Conservation (phyloP, 2,113 vertebrate species). For the Anoplopoma fimbria region DNA sequence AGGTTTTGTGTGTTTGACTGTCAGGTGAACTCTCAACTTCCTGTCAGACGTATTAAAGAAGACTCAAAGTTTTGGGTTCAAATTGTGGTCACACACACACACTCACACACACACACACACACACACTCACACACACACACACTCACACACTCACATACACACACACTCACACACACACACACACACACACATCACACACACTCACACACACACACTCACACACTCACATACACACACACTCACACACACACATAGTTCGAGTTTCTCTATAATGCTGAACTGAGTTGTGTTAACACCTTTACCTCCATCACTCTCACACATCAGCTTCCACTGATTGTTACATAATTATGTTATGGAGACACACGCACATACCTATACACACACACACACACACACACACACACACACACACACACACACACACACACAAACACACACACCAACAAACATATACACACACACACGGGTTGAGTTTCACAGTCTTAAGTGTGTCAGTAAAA, state of each 20-base stretch:
- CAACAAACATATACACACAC: neutral
- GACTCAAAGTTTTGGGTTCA: slow-evolving; percentile 22
- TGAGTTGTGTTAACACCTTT: too few relatives aligned
- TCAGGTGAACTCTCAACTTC: slow-evolving; percentile 36
- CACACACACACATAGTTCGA: slow-evolving; percentile 8
- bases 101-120: neutral
- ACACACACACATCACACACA: slow-evolving; percentile 2
- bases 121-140: neutral
- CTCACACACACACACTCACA: neutral
- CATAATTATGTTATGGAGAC: too few relatives aligned
- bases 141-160: neutral
- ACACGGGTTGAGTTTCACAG: slow-evolving; percentile 30
- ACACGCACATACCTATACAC: neutral
- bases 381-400: slow-evolving; percentile 10
- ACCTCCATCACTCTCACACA: too few relatives aligned
- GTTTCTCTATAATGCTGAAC: too few relatives aligned
- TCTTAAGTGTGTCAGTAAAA: slow-evolving; percentile 51
- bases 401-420: too few relatives aligned
- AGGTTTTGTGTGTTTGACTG: slow-evolving; percentile 17
- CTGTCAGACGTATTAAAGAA: neutral
- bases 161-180: slow-evolving; percentile 5
- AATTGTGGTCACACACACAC: slow-evolving; percentile 6
- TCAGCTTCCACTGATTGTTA: too few relatives aligned
- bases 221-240: neutral
- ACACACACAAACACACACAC: neutral